phyloP scores from a whole-genome alignment of 1,140 invertebrate genomes.

The Drosophila bocqueti region DNA sequence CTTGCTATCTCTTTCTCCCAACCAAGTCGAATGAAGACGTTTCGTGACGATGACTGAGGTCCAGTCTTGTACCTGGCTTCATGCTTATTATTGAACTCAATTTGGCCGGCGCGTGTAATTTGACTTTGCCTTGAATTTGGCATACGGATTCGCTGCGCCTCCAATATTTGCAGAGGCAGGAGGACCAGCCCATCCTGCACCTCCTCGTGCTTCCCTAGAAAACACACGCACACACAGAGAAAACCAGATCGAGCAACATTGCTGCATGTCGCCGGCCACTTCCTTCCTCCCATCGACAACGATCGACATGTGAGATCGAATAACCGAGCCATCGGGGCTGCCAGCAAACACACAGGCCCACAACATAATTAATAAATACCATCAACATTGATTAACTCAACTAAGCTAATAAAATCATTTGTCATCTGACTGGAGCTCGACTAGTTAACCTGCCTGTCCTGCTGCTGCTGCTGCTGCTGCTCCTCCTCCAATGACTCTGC shows the following conservation, averaged over 20 bases:
- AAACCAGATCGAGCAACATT: constrained; percentile 46
- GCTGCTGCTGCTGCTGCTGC: background rate
- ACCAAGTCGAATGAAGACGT: constrained; percentile 78
- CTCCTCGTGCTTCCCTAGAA: constrained; percentile 21
- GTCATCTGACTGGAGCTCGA: constrained; percentile 79
- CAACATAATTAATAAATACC: constrained; percentile 84
- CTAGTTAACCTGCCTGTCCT: constrained; percentile 59
- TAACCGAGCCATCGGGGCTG: constrained; percentile 48
- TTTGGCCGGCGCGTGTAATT: constrained; percentile 81
- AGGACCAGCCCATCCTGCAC: constrained; percentile 5
- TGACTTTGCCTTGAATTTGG: constrained; percentile 80
- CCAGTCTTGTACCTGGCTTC: constrained; percentile 60
- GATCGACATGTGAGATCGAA: constrained; percentile 69
- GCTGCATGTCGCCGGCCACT: constrained; percentile 58
- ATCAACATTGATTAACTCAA: constrained; percentile 84
- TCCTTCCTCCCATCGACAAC: constrained; percentile 49
- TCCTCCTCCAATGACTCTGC: constrained; percentile 10
- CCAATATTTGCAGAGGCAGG: constrained; percentile 68
- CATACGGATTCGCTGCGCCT: constrained; percentile 73
- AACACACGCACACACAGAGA: background rate
- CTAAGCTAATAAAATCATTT: constrained; percentile 84
- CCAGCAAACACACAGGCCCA: constrained; percentile 51
- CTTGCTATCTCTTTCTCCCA: constrained; percentile 11
- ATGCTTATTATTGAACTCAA: constrained; percentile 82
- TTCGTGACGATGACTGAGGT: constrained; percentile 79